These are phyloP conservation scores for Epizoanthus fatuus DNA, from an alignment of 92 coral and sea anemone species.

Conservation along the genomic window DNA sequence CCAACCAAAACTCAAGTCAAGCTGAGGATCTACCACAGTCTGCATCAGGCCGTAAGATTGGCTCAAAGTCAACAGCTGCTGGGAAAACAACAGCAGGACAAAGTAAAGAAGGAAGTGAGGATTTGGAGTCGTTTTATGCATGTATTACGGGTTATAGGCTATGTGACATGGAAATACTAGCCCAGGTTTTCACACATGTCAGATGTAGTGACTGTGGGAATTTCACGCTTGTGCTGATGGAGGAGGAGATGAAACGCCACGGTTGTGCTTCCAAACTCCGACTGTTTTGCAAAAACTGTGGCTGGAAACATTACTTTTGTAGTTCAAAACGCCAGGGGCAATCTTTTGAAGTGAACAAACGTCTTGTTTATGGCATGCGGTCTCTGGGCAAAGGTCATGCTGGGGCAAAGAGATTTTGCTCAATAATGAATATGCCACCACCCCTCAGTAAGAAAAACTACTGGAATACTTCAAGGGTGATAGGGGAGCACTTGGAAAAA, in stretches of 20 bases:
- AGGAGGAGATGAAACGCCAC: slow-evolving; percentile 13
- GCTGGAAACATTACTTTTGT: slow-evolving; percentile 50
- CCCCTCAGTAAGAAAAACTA: slow-evolving; percentile 48
- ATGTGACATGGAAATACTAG: slow-evolving; percentile 55
- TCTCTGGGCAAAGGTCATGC: slow-evolving; percentile 46
- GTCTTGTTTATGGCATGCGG: slow-evolving; percentile 68
- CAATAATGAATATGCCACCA: slow-evolving; percentile 71
- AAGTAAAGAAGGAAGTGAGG: slow-evolving; percentile 14
- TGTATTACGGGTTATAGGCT: slow-evolving; percentile 41
- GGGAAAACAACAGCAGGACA: not conserved
- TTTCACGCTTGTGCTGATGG: slow-evolving; percentile 33
- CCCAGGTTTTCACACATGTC: slow-evolving; percentile 28
- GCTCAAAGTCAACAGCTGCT: slow-evolving; percentile 14
- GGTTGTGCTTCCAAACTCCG: slow-evolving; percentile 51
- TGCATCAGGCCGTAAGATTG: slow-evolving; percentile 51
- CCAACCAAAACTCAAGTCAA: too few relatives aligned
- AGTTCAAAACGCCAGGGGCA: slow-evolving; percentile 31
- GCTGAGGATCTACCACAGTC: slow-evolving; percentile 13
- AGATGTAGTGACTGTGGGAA: slow-evolving; percentile 59
- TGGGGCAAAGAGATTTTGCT: slow-evolving; percentile 45
- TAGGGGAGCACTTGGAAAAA: slow-evolving; percentile 33
- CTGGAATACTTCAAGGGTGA: slow-evolving; percentile 31
- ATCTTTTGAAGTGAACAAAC: slow-evolving; percentile 60
- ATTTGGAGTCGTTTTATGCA: not conserved
- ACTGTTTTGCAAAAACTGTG: slow-evolving; percentile 48